These are phyloP conservation scores for Myopa testacea DNA, from an alignment of 2,888 invertebrate genomes.

Conservation along the genomic window DNA sequence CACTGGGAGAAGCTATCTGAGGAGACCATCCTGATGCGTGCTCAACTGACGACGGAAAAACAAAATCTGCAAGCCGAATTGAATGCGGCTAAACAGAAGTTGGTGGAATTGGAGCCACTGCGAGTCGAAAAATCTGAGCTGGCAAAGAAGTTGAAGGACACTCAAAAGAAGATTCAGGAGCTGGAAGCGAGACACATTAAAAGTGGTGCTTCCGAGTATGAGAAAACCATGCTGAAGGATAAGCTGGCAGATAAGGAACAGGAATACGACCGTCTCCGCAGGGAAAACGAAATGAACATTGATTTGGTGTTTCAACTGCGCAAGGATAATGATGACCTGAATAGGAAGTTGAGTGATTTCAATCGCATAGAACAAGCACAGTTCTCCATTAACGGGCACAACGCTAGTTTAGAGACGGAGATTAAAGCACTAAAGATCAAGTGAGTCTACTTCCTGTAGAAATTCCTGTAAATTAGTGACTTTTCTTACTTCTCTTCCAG, in stretches of 20 bases:
- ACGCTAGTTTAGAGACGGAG: constrained; percentile 80
- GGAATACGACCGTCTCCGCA: constrained; percentile 77
- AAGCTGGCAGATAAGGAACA: constrained; percentile 80
- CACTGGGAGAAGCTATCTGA: constrained; percentile 88
- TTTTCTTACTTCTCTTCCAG: constrained; percentile 54
- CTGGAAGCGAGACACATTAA: constrained; percentile 60
- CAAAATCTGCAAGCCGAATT: constrained; percentile 76
- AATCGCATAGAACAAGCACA: constrained; percentile 87
- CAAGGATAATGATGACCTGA: constrained; percentile 83
- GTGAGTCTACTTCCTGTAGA: constrained; percentile 58
- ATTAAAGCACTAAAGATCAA: constrained; percentile 77
- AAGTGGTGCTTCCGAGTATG: constrained; percentile 70
- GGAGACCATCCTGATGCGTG: constrained; percentile 86
- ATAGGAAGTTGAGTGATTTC: constrained; percentile 85
- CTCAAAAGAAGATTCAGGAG: constrained; percentile 61
- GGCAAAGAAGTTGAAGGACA: constrained; percentile 59
- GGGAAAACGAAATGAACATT: constrained; percentile 75
- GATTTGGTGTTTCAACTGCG: constrained; percentile 81
- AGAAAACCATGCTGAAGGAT: constrained; percentile 77
- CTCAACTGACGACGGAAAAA: constrained; percentile 84
- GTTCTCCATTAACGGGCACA: constrained; percentile 81
- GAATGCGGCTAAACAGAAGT: constrained; percentile 57
- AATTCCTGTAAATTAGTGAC: not conserved
- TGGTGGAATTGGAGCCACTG: constrained; percentile 60
- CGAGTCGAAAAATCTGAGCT: constrained; percentile 64